Conservation (phyloP, 2,888 invertebrate genomes). For the Aricia artaxerxes region DNA sequence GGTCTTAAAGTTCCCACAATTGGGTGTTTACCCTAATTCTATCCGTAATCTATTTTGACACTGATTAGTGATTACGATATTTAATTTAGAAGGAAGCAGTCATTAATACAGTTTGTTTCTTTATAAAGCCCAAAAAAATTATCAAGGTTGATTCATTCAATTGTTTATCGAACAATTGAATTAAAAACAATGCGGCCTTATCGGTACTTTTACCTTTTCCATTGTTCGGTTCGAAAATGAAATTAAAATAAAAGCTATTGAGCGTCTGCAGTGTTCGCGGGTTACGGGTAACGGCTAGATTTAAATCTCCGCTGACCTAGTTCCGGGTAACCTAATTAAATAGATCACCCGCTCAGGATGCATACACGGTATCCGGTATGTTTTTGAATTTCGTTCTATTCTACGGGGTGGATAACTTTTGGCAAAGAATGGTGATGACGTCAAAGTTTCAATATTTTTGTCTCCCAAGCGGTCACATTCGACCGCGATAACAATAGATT, state of each 20-base stretch:
- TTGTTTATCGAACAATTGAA: conserved; percentile 22
- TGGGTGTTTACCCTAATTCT: too few relatives aligned
- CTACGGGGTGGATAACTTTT: background rate
- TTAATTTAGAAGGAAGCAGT: background rate
- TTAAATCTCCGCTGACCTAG: conserved; percentile 44
- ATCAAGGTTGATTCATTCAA: background rate
- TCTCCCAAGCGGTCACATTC: background rate
- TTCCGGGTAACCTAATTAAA: conserved; percentile 43
- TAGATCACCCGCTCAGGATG: conserved; percentile 38
- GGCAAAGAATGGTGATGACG: background rate
- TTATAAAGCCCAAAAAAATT: background rate
- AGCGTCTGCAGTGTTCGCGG: conserved; percentile 37
- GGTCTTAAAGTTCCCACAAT: too few relatives aligned
- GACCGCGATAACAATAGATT: too few relatives aligned
- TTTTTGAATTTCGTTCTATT: background rate
- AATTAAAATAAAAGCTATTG: conserved; percentile 24
- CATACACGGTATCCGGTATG: conserved; percentile 15
- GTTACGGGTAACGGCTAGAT: conserved; percentile 39
- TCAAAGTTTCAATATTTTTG: background rate
- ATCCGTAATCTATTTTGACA: background rate
- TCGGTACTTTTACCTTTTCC: conserved; percentile 20
- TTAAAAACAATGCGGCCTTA: conserved; percentile 11
- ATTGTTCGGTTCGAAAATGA: conserved; percentile 22
- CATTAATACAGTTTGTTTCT: background rate
- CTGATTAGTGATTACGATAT: background rate